phyloP scores from a whole-genome alignment of 2,888 invertebrate species.

The Hedya salicella region DNA sequence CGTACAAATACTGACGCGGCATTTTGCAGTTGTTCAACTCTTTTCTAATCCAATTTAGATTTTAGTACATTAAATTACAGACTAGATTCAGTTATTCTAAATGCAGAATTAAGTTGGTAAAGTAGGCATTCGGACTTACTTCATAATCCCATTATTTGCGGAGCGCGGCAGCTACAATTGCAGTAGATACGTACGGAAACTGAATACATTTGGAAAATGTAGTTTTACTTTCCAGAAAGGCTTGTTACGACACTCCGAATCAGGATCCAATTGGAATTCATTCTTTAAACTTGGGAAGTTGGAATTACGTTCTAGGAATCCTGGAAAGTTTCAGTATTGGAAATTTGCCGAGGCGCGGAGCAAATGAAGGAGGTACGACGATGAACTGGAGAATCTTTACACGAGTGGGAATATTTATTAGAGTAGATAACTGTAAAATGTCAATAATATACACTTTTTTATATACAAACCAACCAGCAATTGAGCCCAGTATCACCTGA shows the following conservation, averaged over 20 bases:
- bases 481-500: no score
- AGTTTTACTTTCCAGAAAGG: constrained; percentile 51
- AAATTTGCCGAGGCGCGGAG: constrained; percentile 12
- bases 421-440: no score
- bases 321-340: constrained; percentile 1
- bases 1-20: constrained; percentile 52
- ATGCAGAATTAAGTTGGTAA: constrained; percentile 43
- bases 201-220: constrained; percentile 46
- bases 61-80: constrained; percentile 47
- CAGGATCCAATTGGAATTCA: constrained; percentile 13
- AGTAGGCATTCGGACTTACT: constrained; percentile 58
- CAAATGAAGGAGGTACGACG: neutral
- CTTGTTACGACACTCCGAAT: constrained; percentile 38
- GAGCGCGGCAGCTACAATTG: constrained; percentile 52
- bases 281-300: constrained; percentile 27
- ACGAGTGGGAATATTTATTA: neutral
- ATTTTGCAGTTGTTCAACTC: constrained; percentile 46
- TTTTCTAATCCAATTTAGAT: constrained; percentile 51
- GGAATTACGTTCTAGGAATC: constrained; percentile 23
- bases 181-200: constrained; percentile 48
- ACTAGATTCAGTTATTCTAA: constrained; percentile 42
- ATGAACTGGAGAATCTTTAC: neutral
- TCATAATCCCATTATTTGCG: constrained; percentile 63
- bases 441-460: no score
- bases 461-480: no score